Percentiles rank a stretch among this genome's conserved stretches.
phyloP scores from a whole-genome alignment of 53 echinoderm and acorn worm genomes.

The Hippasteria phrygiana region DNA sequence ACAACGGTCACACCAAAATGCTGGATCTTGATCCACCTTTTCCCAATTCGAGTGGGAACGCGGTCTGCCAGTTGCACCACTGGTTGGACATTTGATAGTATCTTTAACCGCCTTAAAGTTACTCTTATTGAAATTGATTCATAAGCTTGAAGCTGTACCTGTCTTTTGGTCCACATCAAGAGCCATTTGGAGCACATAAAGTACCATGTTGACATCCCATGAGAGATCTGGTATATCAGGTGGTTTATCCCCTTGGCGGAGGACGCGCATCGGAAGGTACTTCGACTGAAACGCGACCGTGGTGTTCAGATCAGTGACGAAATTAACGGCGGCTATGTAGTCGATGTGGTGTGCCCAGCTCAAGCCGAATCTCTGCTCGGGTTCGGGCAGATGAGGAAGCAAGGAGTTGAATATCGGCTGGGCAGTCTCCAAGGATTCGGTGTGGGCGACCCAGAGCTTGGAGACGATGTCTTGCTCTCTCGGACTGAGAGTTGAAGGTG shows the following conservation, averaged over 20 bases:
- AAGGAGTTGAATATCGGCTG: not conserved
- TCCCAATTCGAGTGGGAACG: too few relatives aligned
- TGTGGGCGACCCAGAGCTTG: conserved; percentile 58
- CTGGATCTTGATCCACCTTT: too few relatives aligned
- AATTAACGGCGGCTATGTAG: conserved; percentile 54
- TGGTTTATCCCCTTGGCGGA: conserved; percentile 5
- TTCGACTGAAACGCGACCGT: conserved; percentile 24
- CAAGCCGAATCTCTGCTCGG: conserved; percentile 51
- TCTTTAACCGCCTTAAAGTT: too few relatives aligned
- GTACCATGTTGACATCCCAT: conserved; percentile 26
- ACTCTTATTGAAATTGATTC: too few relatives aligned
- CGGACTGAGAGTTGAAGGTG: conserved; percentile 30
- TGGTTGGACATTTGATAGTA: too few relatives aligned
- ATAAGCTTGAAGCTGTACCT: conserved; percentile 8
- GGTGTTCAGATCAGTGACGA: conserved; percentile 48
- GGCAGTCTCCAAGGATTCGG: conserved; percentile 35
- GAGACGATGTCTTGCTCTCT: conserved; percentile 28
- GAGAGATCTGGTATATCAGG: conserved; percentile 25
- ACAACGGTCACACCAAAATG: too few relatives aligned
- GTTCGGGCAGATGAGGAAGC: conserved; percentile 10
- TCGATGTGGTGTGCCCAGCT: conserved; percentile 57
- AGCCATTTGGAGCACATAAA: conserved; percentile 5
- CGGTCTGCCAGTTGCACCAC: too few relatives aligned
- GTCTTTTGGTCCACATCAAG: not conserved
- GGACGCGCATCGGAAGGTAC: conserved; percentile 27